Evolutionary conservation across 2,797 vertebrate genomes (phyloP), one percentile per base, ranked within the genome.

Genomic region (Eulemur rubriventer): DNA sequence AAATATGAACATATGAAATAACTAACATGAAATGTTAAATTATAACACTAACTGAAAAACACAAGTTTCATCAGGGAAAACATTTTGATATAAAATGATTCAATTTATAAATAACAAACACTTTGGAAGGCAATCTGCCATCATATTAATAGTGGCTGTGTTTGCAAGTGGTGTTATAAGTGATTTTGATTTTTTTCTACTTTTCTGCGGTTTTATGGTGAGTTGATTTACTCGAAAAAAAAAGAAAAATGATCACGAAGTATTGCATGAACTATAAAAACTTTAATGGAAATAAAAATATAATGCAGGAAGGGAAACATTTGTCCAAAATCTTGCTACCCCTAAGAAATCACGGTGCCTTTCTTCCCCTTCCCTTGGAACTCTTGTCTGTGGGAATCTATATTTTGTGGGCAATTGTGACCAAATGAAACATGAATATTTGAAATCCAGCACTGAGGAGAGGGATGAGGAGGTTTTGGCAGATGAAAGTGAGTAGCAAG

Each of bases 201-300:
- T 83, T 88, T 81, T 41, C 28, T 91, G 73, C 24, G 38, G 55
- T 81, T 88, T 94, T 80, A 61, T 38, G 78, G 72, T 30, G 50
- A 96, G 46, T 65, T 50, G 84, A 48, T 78, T 84, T 94, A 84
- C 63, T 94, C 89, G n/a, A 80, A 97, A 96, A 91, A 67, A 63
- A 33, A 76, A 63, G 59, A 50, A 93, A 93, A 80, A 70, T 30
- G 57, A 52, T 78, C 75, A 55, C 50, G 59, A 69, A 59, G 48
- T 24, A 82, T 63, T 50, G 35, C 43, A 38, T 18, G 59, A 75
- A 92, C 38, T 38, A 30, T 79, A 70, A 75, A 61, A 92, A n/a
- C 13, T 69, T 85, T 72, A 55, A 43, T 52, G 46, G 52, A 91
- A 91, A 82, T 61, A 63, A 90, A 94, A 88, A 76, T 18, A 59